Evolutionary conservation across 2,888 invertebrate genomes (phyloP), one percentile per base, ranked within the genome.

Genomic region (Strigamia maritima): DNA sequence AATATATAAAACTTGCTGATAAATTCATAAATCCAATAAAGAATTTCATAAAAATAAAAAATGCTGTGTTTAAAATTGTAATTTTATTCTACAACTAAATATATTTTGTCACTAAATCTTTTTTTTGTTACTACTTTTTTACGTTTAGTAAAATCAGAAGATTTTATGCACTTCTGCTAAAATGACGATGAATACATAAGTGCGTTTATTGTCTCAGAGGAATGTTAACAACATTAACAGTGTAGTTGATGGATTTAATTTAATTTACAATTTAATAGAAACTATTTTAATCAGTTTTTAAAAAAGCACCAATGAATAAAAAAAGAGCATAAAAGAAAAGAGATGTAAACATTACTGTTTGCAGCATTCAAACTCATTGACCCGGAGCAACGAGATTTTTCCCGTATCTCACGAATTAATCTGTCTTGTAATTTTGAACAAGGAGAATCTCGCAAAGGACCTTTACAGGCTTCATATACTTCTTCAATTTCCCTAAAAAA

Each of bases 181-280:
- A 26, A 70, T 70, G 10, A 70, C 26, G 10, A 70, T 8, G 70
- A 28, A 28, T 70, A 8, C 28, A 12, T 70, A 14, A 70, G 28
- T 28, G 65, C 8, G 14, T 70, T 70, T 70, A 70, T 70, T 70
- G 70, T 70, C 16, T 24, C 2, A 16, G 28, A 3, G 70, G 70
- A 70, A 70, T 70, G 24, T 70, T 70, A 70, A 70, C 28, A 70
- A 26, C n/a, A n/a, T 70, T 35, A 35, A 35, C 35, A 35, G 35
- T 35, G 24, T 28, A 4, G 26, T 28, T 70, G 70, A 54, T 54
- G 19, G 7, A 19, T 16, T 16, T 16, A 44, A 44, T n/a, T 19
- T 2, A 19, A 19, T 54, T 54, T 54, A 54, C 54, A 54, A n/a
- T 54, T 54, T 19, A 22, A 54, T 19, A 54, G 1, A 54, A 1